Evolutionary conservation across 1,140 invertebrate genomes (phyloP).

Genomic region (Micrasema longulum): DNA sequence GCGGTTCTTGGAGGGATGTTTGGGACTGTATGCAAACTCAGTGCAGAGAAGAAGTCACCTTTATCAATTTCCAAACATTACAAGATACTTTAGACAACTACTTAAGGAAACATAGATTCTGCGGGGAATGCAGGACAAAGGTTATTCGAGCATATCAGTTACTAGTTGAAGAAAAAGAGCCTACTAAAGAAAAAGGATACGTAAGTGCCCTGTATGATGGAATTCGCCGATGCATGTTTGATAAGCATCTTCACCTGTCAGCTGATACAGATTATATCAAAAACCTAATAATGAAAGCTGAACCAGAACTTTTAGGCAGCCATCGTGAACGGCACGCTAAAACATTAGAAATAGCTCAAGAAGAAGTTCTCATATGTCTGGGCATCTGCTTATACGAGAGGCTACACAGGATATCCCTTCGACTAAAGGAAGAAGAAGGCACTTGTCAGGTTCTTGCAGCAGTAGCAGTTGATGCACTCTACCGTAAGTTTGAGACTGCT

Average conservation of each 20-base stretch:
- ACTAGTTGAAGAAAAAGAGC: conserved; percentile 86
- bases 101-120: conserved; percentile 92
- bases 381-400: conserved; percentile 92
- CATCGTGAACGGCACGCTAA: conserved; percentile 92
- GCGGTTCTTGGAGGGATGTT: conserved; percentile 80
- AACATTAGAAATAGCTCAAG: conserved; percentile 94
- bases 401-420: conserved; percentile 85
- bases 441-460: conserved; percentile 92
- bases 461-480: conserved; percentile 86
- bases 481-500: conserved; percentile 89
- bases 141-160: conserved; percentile 85
- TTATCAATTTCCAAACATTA: conserved; percentile 85
- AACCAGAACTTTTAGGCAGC: conserved; percentile 88
- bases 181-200: conserved; percentile 88
- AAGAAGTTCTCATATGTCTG: conserved; percentile 93
- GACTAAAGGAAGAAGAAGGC: conserved; percentile 89
- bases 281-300: conserved; percentile 86
- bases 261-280: conserved; percentile 89
- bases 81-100: conserved; percentile 89
- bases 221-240: conserved; percentile 85
- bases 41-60: conserved; percentile 86
- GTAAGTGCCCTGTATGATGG: conserved; percentile 86
- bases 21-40: conserved; percentile 90
- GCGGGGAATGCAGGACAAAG: conserved; percentile 91
- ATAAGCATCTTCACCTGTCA: conserved; percentile 89